Evolutionary conservation across 1,140 invertebrate species (phyloP).

Genomic region (Aphidius gifuensis): DNA sequence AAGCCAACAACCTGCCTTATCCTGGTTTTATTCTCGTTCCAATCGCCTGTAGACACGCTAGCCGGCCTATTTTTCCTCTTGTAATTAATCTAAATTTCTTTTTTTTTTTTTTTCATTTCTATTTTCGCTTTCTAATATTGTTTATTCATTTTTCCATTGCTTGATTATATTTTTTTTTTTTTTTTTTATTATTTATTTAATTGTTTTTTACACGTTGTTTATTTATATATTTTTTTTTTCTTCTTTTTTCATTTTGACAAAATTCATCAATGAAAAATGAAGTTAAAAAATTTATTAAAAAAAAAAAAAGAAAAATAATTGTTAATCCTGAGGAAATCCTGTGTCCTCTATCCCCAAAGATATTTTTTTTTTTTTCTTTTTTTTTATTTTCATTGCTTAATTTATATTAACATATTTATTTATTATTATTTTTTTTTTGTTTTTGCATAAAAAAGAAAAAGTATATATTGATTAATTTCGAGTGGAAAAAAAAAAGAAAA

Average conservation of each 20-base stretch:
- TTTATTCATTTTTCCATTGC: conserved; percentile 24
- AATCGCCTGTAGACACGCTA: conserved; percentile 57
- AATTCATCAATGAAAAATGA: neutral
- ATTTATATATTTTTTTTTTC: neutral
- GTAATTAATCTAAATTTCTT: conserved; percentile 29
- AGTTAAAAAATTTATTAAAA: neutral
- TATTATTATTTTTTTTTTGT: neutral
- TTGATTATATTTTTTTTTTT: conserved; percentile 10
- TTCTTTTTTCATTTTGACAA: neutral
- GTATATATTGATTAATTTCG: neutral
- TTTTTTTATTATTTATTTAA: conserved; percentile 10
- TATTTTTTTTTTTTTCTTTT: conserved; percentile 6
- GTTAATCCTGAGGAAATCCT: conserved; percentile 18
- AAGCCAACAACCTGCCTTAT: conserved; percentile 49
- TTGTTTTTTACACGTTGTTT: neutral
- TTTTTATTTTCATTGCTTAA: conserved; percentile 9
- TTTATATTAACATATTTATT: conserved; percentile 3
- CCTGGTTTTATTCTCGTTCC: conserved; percentile 54
- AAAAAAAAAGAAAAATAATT: conserved; percentile 15
- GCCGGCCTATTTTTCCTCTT: conserved; percentile 48
- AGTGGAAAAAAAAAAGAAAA: conserved; percentile 5
- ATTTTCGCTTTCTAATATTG: conserved; percentile 23
- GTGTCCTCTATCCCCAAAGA: conserved; percentile 21
- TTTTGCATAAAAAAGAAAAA: neutral
- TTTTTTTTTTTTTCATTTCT: conserved; percentile 14